These are phyloP conservation scores for Masticophis lateralis DNA, from an alignment of 2,797 vertebrate genomes.

Conservation along the genomic window DNA sequence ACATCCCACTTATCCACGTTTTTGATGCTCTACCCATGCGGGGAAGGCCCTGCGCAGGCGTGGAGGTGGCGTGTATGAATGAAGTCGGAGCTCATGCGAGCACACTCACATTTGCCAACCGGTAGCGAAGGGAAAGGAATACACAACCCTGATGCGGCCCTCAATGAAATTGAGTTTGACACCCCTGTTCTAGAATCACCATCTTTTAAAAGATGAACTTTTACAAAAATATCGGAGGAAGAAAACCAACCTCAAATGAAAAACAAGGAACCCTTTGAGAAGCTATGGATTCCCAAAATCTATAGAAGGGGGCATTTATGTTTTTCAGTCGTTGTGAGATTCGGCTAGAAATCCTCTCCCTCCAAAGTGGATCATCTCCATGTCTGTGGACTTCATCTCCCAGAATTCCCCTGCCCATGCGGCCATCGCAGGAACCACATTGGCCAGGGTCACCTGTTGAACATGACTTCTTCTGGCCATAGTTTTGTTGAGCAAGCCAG, in stretches of 20 bases:
- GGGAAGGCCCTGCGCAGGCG: too few species aligned
- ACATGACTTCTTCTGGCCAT: background rate
- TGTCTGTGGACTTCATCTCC: background rate
- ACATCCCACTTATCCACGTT: too few species aligned
- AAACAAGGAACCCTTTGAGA: background rate
- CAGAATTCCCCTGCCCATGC: background rate
- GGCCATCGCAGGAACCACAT: background rate
- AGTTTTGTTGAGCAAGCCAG: background rate
- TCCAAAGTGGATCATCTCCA: background rate
- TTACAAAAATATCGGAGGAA: background rate
- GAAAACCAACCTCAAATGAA: background rate
- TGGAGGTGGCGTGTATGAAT: too few species aligned
- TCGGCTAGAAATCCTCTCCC: constrained; percentile 6
- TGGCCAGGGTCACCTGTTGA: background rate
- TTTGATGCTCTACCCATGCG: too few species aligned
- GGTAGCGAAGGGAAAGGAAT: too few species aligned
- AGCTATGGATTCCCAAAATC: background rate
- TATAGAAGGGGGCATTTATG: background rate
- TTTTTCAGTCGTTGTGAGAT: constrained; percentile 4
- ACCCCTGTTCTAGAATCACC: background rate
- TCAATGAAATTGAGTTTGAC: too few species aligned
- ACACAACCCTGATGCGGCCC: too few species aligned
- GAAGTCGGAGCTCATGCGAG: too few species aligned
- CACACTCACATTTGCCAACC: too few species aligned
- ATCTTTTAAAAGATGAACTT: background rate